phyloP scores from a whole-genome alignment of 2,113 vertebrate species.

The Clarias magur region DNA sequence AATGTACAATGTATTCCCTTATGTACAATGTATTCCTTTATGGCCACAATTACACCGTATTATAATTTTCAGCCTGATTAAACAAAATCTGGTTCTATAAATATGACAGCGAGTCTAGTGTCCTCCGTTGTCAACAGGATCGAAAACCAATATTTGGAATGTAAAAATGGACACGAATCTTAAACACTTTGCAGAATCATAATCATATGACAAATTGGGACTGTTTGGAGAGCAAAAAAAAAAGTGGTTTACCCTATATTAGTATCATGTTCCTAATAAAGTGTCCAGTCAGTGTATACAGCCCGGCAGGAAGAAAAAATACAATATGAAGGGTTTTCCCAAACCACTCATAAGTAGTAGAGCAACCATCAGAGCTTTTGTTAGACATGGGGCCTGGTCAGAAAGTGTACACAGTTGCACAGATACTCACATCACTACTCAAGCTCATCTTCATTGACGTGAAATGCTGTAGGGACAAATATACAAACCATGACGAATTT shows the following conservation, averaged over 20 bases:
- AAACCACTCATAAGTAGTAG: background rate
- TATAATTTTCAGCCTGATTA: background rate
- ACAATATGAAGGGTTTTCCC: background rate
- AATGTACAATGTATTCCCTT: background rate
- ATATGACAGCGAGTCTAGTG: background rate
- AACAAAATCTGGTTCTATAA: background rate
- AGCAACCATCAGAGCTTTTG: background rate
- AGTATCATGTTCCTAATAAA: background rate
- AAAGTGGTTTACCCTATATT: background rate
- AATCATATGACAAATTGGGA: background rate
- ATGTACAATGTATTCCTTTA: background rate
- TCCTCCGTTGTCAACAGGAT: background rate
- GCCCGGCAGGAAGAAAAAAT: background rate
- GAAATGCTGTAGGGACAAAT: background rate
- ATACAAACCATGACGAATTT: background rate
- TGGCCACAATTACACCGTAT: background rate
- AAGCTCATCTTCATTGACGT: background rate
- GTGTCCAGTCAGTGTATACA: background rate
- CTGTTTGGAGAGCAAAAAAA: background rate
- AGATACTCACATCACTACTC: background rate
- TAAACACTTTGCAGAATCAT: background rate
- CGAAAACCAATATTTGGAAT: background rate
- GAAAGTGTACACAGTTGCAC: background rate
- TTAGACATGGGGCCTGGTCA: background rate
- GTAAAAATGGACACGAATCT: background rate